These are phyloP conservation scores for Passer montanus DNA, from an alignment of 2,113 vertebrate species.

Conservation along the genomic window DNA sequence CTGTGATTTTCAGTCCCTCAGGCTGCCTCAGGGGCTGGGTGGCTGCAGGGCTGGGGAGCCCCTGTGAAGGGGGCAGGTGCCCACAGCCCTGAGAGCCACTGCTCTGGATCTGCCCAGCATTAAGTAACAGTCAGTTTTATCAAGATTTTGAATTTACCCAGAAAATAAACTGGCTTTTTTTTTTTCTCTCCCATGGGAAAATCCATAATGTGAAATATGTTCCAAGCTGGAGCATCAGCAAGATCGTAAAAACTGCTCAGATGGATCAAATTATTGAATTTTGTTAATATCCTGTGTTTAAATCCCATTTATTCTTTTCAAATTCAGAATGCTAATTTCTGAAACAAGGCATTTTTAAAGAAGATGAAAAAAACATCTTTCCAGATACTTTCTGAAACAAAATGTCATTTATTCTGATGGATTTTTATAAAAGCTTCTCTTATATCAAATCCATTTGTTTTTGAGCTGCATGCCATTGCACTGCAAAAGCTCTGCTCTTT, in stretches of 20 bases:
- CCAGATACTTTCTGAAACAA: neutral
- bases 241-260: neutral
- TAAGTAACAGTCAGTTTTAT: neutral
- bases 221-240: neutral
- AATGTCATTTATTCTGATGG: neutral
- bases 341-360: neutral
- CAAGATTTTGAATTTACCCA: fast-evolving
- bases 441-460: neutral
- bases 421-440: neutral
- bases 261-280: neutral
- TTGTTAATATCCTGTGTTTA: neutral
- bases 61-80: neutral
- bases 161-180: neutral
- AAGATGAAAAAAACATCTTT: neutral
- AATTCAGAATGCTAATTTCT: neutral
- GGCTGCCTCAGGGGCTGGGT: neutral
- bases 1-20: neutral
- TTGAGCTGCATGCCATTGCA: neutral
- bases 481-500: neutral
- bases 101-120: neutral
- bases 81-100: neutral
- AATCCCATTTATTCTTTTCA: neutral
- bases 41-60: neutral
- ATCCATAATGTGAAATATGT: neutral
- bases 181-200: neutral